Conservation (phyloP, 2,113 vertebrate genomes). For the Clarias gariepinus region DNA sequence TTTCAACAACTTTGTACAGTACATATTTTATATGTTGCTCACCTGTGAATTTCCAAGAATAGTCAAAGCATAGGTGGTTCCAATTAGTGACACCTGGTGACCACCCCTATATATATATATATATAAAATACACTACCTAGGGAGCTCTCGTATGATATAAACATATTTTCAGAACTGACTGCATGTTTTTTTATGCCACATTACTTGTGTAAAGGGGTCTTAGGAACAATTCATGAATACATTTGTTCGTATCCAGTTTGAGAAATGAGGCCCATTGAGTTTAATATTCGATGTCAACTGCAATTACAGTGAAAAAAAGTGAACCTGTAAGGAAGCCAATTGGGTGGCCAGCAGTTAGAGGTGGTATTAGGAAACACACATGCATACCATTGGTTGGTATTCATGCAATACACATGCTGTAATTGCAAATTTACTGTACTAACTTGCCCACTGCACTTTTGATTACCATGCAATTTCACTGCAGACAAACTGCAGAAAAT, state of each 20-base stretch:
- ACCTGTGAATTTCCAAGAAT: neutral
- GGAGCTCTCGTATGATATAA: neutral
- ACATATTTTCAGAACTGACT: neutral
- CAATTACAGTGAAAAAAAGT: neutral
- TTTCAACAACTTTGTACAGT: neutral
- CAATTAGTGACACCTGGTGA: neutral
- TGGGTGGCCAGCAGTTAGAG: neutral
- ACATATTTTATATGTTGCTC: neutral
- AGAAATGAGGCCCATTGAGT: conserved; percentile 9
- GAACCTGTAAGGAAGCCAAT: neutral
- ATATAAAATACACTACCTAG: no score
- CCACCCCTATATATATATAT: no score
- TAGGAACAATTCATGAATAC: neutral
- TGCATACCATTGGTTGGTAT: neutral
- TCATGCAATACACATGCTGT: neutral
- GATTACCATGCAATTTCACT: conserved; percentile 5
- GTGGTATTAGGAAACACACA: neutral
- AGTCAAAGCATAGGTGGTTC: neutral
- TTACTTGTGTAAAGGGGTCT: neutral
- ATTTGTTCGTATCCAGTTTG: neutral
- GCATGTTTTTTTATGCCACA: neutral
- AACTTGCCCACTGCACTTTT: neutral
- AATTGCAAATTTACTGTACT: conserved; percentile 3
- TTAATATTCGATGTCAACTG: neutral
- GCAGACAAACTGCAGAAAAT: conserved; percentile 32